These are phyloP conservation scores for Malurus splendens DNA, from an alignment of 2,797 vertebrate species.

Conservation along the genomic window DNA sequence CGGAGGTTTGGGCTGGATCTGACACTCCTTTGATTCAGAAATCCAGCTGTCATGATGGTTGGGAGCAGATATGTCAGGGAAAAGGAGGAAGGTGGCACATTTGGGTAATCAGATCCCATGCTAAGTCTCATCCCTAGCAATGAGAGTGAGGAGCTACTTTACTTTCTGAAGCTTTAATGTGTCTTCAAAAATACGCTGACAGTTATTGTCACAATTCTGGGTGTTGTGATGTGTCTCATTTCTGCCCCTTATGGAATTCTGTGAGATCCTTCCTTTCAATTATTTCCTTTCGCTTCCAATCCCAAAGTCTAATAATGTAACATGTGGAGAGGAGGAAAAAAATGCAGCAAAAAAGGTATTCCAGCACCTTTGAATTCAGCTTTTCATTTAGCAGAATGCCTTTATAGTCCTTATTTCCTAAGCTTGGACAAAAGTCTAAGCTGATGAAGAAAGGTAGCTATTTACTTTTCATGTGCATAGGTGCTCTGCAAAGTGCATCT, in stretches of 20 bases:
- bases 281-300: slow-evolving; percentile 15
- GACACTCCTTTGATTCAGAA: background rate
- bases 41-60: background rate
- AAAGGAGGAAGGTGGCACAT: background rate
- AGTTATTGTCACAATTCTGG: background rate
- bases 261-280: slow-evolving; percentile 6
- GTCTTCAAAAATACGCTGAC: background rate
- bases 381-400: slow-evolving; percentile 26
- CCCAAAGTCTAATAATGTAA: background rate
- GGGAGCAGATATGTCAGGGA: background rate
- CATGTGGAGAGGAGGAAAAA: background rate
- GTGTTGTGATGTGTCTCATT: background rate
- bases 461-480: background rate
- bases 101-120: background rate
- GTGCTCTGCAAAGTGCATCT: background rate
- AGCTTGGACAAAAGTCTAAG: background rate
- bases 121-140: background rate
- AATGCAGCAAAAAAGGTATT: background rate
- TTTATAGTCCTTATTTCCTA: background rate
- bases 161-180: background rate
- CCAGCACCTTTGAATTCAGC: slow-evolving; percentile 11
- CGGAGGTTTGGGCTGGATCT: background rate
- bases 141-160: background rate
- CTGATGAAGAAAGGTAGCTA: background rate
- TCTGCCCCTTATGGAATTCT: background rate